phyloP scores from a whole-genome alignment of 2,113 vertebrate genomes.

The Craseonycteris thonglongyai region DNA sequence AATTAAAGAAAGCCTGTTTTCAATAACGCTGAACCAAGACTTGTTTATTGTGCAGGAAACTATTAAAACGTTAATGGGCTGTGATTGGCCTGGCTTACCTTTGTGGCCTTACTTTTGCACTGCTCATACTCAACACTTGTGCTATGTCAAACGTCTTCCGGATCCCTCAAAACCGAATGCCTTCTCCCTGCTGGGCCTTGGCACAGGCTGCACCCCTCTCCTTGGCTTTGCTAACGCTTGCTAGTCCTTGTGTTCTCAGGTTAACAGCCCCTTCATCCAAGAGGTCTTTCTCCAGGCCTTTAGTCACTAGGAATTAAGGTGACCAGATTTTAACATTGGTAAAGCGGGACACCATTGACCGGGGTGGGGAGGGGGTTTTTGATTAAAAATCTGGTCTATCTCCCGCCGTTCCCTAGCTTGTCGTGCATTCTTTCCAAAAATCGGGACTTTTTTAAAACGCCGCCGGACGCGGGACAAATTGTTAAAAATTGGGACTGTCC shows the following conservation, averaged over 20 bases:
- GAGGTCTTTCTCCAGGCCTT: neutral
- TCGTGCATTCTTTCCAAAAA: no score
- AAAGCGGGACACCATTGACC: no score
- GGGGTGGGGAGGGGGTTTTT: no score
- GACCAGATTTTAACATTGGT: no score
- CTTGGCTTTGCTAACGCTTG: neutral
- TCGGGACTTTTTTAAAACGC: no score
- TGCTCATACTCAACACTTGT: neutral
- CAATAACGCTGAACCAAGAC: constrained; percentile 55
- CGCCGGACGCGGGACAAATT: no score
- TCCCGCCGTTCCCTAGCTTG: no score
- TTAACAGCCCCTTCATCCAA: neutral
- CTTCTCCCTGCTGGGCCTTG: constrained; percentile 32
- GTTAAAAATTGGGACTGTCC: no score
- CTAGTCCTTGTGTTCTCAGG: neutral
- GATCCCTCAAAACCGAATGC: constrained; percentile 4
- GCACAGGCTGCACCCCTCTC: neutral
- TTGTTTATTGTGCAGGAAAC: constrained; percentile 63
- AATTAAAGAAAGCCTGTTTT: constrained; percentile 65
- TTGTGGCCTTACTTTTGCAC: constrained; percentile 36
- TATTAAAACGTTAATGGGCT: constrained; percentile 50
- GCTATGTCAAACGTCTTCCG: constrained; percentile 14
- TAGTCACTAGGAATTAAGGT: no score
- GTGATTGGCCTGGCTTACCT: neutral
- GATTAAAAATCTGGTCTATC: no score